Percentiles rank a stretch among this genome's conserved stretches.
These are phyloP conservation scores for Ptilodon capucinus DNA, from an alignment of 2,888 invertebrate species.

Conservation along the genomic window DNA sequence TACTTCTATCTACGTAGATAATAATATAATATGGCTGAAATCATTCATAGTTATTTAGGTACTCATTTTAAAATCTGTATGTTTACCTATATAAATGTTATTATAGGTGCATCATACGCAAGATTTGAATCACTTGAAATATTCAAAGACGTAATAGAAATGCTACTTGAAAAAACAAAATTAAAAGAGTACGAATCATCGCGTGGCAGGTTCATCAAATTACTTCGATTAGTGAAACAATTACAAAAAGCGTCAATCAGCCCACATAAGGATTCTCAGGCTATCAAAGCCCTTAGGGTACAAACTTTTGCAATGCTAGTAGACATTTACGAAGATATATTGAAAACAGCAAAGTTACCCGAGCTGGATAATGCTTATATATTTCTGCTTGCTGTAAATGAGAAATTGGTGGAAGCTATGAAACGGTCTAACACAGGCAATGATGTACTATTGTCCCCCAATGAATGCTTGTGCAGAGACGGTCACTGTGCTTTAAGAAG, in stretches of 20 bases:
- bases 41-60: no score
- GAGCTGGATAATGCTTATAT: conserved; percentile 44
- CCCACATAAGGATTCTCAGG: conserved; percentile 24
- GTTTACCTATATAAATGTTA: background rate
- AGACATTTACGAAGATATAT: conserved; percentile 45
- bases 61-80: no score
- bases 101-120: conserved; percentile 37
- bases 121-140: conserved; percentile 52
- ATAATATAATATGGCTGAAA: no score
- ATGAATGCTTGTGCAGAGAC: conserved; percentile 53
- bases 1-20: no score
- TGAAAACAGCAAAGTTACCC: conserved; percentile 17
- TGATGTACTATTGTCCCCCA: conserved; percentile 37
- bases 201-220: conserved; percentile 33
- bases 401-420: conserved; percentile 53
- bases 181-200: conserved; percentile 30
- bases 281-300: conserved; percentile 45
- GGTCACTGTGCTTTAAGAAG: conserved; percentile 43
- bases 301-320: conserved; percentile 42
- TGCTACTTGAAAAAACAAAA: conserved; percentile 40
- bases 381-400: conserved; percentile 46
- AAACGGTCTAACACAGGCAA: conserved; percentile 62
- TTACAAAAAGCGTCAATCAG: conserved; percentile 42
- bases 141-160: conserved; percentile 44
- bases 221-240: conserved; percentile 37